Conservation (phyloP, 2,113 vertebrate species). For the Pithys albifrons region DNA sequence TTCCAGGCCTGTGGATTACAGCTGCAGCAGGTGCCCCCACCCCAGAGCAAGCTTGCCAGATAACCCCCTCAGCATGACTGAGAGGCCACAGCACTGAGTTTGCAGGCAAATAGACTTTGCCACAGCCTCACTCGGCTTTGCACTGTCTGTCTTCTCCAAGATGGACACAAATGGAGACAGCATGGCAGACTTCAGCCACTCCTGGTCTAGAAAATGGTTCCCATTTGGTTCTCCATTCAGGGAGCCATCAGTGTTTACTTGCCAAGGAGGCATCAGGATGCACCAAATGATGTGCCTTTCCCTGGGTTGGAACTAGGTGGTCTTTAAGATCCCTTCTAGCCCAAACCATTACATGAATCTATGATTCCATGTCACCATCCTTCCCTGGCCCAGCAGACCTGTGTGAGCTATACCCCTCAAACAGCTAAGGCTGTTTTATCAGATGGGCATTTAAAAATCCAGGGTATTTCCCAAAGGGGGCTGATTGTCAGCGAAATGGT, state of each 20-base stretch:
- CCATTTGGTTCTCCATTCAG: not conserved
- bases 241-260: not conserved
- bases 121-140: not conserved
- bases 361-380: not conserved
- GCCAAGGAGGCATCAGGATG: not conserved
- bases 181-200: not conserved
- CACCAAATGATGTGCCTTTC: not conserved
- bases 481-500: rapidly evolving
- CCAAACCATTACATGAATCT: not conserved
- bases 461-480: not conserved
- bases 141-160: not conserved
- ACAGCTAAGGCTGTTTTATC: not conserved
- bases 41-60: not conserved
- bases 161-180: not conserved
- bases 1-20: not conserved
- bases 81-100: not conserved
- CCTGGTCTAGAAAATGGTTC: not conserved
- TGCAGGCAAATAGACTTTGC: not conserved
- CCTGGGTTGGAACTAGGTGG: not conserved
- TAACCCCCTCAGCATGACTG: not conserved
- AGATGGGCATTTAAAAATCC: not conserved
- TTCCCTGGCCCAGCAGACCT: not conserved
- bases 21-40: not conserved
- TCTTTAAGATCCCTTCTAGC: not conserved
- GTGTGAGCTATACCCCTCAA: not conserved